A percentile compares a stretch with the other conserved stretches of the same genome.
These are phyloP conservation scores for Dicaeum eximium DNA, from an alignment of 2,113 vertebrate genomes.

Conservation along the genomic window DNA sequence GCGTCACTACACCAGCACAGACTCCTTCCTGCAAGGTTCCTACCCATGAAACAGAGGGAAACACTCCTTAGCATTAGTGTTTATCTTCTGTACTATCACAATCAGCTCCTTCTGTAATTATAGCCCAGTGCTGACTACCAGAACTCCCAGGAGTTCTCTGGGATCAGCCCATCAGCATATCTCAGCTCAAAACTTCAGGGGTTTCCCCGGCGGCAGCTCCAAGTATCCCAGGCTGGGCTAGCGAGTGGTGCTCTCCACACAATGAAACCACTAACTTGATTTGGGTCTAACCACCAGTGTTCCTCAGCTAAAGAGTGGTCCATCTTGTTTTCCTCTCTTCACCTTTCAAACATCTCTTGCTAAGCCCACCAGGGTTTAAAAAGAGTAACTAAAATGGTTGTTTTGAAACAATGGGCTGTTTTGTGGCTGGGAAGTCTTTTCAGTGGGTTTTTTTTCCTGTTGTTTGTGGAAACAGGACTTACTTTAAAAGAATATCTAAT, in stretches of 20 bases:
- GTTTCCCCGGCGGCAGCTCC: not conserved
- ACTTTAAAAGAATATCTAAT: not conserved
- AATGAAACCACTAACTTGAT: not conserved
- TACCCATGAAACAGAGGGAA: not conserved
- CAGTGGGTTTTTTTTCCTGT: not conserved
- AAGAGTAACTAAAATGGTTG: not conserved
- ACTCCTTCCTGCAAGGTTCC: not conserved
- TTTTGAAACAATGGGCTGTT: not conserved
- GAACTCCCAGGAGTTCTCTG: not conserved
- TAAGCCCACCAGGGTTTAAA: not conserved
- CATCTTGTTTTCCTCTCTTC: not conserved
- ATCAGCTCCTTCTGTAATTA: not conserved
- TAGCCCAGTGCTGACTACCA: not conserved
- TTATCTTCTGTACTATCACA: not conserved
- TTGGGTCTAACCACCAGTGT: not conserved
- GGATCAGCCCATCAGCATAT: rapidly evolving
- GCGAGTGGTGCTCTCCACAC: rapidly evolving
- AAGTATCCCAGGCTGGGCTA: not conserved
- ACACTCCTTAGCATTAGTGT: not conserved
- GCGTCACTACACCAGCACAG: not conserved
- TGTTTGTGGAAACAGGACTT: not conserved
- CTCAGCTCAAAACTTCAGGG: not conserved
- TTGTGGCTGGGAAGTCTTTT: not conserved
- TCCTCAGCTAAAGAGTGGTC: not conserved
- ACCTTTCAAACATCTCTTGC: not conserved